phyloP scores from a whole-genome alignment of 1,140 invertebrate species.

The Drosophila rhopaloa region DNA sequence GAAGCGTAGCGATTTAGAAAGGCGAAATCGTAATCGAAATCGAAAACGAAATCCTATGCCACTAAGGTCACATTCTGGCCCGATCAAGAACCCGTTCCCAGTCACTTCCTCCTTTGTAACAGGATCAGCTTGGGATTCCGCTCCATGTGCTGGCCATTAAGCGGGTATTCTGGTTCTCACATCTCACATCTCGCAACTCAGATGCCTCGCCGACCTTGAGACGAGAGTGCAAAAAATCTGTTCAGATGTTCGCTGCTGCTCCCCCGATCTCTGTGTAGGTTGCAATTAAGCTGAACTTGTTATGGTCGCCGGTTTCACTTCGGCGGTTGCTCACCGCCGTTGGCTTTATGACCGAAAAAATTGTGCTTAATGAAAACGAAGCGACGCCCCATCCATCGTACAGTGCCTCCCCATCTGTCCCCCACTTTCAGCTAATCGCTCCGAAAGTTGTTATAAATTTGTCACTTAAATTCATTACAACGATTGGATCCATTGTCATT shows the following conservation, averaged over 20 bases:
- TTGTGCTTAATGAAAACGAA: conserved; percentile 61
- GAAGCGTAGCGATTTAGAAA: conserved; percentile 61
- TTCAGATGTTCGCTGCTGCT: conserved; percentile 32
- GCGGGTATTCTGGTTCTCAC: conserved; percentile 52
- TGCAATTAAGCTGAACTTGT: conserved; percentile 79
- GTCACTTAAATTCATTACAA: conserved; percentile 53
- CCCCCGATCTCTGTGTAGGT: conserved; percentile 58
- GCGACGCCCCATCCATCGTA: conserved; percentile 26
- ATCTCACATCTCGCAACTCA: background rate
- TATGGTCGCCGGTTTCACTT: conserved; percentile 68
- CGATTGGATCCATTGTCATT: conserved; percentile 44
- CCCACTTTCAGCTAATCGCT: conserved; percentile 45
- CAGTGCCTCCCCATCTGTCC: background rate
- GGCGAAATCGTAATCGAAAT: conserved; percentile 14
- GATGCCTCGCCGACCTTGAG: conserved; percentile 57
- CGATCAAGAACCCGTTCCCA: conserved; percentile 38
- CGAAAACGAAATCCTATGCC: conserved; percentile 50
- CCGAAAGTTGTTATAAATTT: conserved; percentile 57
- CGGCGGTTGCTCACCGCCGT: conserved; percentile 38
- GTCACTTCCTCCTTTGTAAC: conserved; percentile 69
- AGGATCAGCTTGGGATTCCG: conserved; percentile 52
- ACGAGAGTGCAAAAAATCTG: conserved; percentile 70
- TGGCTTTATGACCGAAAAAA: conserved; percentile 61
- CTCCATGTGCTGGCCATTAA: conserved; percentile 59
- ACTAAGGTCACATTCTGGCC: conserved; percentile 49